Percentiles rank a stretch among this genome's conserved stretches.
Conservation (phyloP, 2,113 vertebrate genomes). For the Limnothrissa miodon region DNA sequence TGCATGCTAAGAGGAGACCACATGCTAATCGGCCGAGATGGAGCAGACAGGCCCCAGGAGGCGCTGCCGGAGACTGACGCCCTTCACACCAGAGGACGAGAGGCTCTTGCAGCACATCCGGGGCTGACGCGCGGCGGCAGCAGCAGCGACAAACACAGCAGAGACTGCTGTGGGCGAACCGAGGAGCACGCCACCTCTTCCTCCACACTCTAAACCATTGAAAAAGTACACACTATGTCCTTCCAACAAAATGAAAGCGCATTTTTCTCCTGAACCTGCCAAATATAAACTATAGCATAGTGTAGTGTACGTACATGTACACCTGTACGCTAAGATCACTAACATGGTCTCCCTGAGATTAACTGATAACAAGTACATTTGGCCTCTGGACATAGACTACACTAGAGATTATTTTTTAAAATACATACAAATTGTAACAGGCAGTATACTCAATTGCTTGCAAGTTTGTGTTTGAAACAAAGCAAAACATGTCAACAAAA, state of each 20-base stretch:
- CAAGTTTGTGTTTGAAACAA: neutral
- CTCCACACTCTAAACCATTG: neutral
- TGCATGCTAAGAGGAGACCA: too few species aligned
- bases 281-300: too few species aligned
- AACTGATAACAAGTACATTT: too few species aligned
- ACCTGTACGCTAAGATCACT: too few species aligned
- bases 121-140: neutral
- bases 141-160: neutral
- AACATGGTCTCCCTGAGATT: too few species aligned
- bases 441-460: too few species aligned
- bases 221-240: neutral
- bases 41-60: conserved; percentile 6
- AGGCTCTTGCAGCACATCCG: neutral
- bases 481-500: too few species aligned
- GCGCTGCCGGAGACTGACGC: conserved; percentile 3
- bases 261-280: neutral
- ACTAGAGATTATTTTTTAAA: too few species aligned
- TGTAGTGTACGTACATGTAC: too few species aligned
- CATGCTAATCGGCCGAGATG: neutral
- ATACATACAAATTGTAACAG: too few species aligned
- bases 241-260: neutral
- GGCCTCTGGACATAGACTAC: too few species aligned
- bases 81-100: conserved; percentile 3
- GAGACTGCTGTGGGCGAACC: conserved; percentile 3
- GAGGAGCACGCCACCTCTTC: neutral